Base-by-base conservation (phyloP, 2,797 vertebrate species). In the Tenualosa ilisha region DNA sequence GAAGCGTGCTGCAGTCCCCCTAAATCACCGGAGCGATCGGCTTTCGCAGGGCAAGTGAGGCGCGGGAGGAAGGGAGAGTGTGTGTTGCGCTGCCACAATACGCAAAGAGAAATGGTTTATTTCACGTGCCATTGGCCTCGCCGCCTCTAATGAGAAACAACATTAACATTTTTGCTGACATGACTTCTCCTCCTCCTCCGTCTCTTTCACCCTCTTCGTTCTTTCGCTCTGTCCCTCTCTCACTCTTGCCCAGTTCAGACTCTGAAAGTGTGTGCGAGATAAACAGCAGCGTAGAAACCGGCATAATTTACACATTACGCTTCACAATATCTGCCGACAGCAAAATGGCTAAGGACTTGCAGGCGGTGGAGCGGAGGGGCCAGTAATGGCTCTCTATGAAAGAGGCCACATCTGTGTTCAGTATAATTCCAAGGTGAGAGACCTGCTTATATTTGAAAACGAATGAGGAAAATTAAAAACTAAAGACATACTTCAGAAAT, bases 91-190 rank as follows among this genome's bases (percentile, higher is more conserved):
- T 0, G 53, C 4, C 88, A 91, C 90, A 92, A 91, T 86, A 83
- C 84, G 50, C 83, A 85, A 86, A 89, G 91, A 89, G 87, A 88
- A 91, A 89, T 92, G 91, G 61, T 91, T 91, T 91, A 92, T 93
- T 92, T 93, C 91, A 91, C 85, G 87, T 91, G 89, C 90, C 84
- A 86, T 92, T 94, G 94, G 89, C 87, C 89, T 81, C 85, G 46
- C 84, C 86, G 82, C 88, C 89, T 84, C 91, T 93, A 93, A 94
- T 90, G 92, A 94, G 90, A 82, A 91, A 87, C 89, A 91, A 89
- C 93, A 94, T 95, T 94, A 94, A 92, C 93, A 94, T 94, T 95
- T 84, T 91, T 93, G 94, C 94, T 95, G 94, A 95, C 92, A 91
- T 17, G 82, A 88, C 89, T 88, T 87, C 84, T 75, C 88, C 81